These are phyloP conservation scores for Sceloporus tristichus DNA, from an alignment of 2,113 vertebrate species.

Conservation along the genomic window DNA sequence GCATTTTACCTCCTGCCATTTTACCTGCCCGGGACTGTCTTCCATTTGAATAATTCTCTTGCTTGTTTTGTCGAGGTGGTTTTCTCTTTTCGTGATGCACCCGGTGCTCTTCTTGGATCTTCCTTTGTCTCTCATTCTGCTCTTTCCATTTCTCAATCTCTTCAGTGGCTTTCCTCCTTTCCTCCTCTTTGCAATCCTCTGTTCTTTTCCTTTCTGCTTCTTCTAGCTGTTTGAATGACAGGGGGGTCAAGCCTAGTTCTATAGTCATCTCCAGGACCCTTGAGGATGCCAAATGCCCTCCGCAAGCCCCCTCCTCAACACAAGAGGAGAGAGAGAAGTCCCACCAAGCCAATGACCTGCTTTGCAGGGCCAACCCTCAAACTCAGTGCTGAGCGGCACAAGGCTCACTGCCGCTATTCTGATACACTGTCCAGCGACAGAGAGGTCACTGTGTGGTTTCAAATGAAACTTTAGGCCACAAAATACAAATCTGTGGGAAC, in stretches of 20 bases:
- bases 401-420: neutral
- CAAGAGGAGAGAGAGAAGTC: neutral
- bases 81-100: constrained; percentile 43
- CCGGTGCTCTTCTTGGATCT: constrained; percentile 40
- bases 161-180: constrained; percentile 78
- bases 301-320: too few relatives aligned
- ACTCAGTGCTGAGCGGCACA: neutral
- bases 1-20: constrained; percentile 63
- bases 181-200: constrained; percentile 86
- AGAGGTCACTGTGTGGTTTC: neutral
- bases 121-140: constrained; percentile 69
- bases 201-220: constrained; percentile 85
- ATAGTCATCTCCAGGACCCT: neutral
- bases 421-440: neutral
- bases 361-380: neutral
- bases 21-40: constrained; percentile 40
- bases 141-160: constrained; percentile 88
- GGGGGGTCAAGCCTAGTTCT: neutral
- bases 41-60: constrained; percentile 32
- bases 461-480: neutral
- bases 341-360: neutral
- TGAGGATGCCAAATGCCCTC: neutral
- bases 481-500: neutral
- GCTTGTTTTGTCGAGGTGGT: constrained; percentile 51
- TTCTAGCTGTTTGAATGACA: constrained; percentile 85